Base-by-base conservation (phyloP, 2,888 invertebrate genomes). In the Criorhina ranunculi region DNA sequence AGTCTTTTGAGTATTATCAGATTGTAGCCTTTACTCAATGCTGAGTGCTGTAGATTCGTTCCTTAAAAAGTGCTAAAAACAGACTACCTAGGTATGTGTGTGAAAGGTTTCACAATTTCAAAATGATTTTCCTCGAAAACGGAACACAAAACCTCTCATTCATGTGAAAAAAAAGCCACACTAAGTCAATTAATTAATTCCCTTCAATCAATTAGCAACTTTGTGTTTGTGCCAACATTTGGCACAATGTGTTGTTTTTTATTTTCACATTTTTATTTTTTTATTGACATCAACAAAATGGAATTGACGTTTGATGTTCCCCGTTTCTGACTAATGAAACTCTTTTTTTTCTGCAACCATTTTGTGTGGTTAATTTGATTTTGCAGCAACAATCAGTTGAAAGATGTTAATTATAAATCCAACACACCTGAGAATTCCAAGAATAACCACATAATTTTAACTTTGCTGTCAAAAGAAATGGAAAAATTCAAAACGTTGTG, bases 151-250 rank as follows among this genome's bases (percentile, higher is more conserved):
- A 60, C 17, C 42, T 8, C 29, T 44, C 60, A 31, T 31, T 60
- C 31, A 17, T 44, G 29, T 31, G n/a, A n/a, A n/a, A 60, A 60
- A 44, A 60, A 31, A 44, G 11, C 17, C 60, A 15, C 15, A 60
- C 12, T 5, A 42, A 60, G 17, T 42, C 15, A 44, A 60, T 60
- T 44, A 60, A 60, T 60, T 9, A 44, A 42, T 42, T 59, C 59
- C 40, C 40, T 24, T 4, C 40, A 40, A 42, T 42, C 59, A 59
- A 60, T 60, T 60, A 60, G 44, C 60, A 60, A 17, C 24, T 15
- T 24, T 24, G 1, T 31, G 0, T 24, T 24, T 31, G 0, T 9
- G 24, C 40, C 12, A 24, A 1, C 57, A 19, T n/a, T 15, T 29
- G 29, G 12, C 12, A 15, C 5, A 31, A n/a, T 53, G 31, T 53